These are phyloP conservation scores for Ramphastos sulfuratus DNA, from an alignment of 2,113 vertebrate species.

Conservation along the genomic window DNA sequence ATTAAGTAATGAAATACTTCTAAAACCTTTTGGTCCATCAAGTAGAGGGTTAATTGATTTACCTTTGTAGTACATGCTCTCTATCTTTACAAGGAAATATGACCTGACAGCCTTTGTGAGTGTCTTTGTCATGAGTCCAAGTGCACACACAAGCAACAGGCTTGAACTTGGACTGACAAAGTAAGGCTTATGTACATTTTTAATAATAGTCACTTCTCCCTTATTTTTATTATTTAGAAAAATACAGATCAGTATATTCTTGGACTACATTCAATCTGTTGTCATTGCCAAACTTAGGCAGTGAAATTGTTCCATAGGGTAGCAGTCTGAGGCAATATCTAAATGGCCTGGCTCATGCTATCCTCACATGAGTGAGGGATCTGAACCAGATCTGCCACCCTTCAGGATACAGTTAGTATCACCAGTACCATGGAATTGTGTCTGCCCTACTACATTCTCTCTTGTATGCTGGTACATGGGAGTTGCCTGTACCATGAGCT, in stretches of 20 bases:
- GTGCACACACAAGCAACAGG: neutral
- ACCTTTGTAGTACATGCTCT: neutral
- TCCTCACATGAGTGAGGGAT: neutral
- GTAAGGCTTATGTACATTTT: neutral
- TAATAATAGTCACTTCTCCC: neutral
- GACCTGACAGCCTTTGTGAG: neutral
- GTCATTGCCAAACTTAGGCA: neutral
- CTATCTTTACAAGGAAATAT: neutral
- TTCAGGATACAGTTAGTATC: neutral
- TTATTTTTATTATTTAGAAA: neutral
- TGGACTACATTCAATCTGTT: neutral
- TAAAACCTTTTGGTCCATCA: neutral
- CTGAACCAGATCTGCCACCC: neutral
- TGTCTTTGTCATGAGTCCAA: neutral
- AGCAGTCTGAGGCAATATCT: neutral
- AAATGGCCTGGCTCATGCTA: accelerated
- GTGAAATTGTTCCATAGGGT: neutral
- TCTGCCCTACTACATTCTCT: neutral
- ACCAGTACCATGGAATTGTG: accelerated
- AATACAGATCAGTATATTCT: neutral
- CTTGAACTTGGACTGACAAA: neutral
- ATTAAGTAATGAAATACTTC: neutral
- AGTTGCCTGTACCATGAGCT: neutral
- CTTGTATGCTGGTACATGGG: neutral
- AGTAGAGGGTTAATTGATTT: neutral